Evolutionary conservation across 2,797 vertebrate genomes (phyloP).

Genomic region (Danio albolineatus): DNA sequence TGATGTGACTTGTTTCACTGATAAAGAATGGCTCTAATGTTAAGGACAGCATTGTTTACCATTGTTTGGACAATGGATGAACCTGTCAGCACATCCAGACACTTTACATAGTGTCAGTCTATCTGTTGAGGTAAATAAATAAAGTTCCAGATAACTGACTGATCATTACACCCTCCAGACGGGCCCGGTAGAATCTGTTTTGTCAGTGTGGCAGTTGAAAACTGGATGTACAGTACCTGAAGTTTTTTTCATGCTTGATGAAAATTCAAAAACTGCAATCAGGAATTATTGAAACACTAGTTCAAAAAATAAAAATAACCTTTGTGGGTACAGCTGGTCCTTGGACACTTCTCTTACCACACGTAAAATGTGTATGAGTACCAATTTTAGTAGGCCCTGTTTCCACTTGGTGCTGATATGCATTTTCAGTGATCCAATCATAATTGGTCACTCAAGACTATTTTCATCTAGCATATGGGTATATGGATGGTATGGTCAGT

Average conservation of each 20-base stretch:
- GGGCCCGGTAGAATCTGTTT: neutral
- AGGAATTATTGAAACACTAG: too few species aligned
- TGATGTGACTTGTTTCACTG: constrained; percentile 46
- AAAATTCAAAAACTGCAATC: too few species aligned
- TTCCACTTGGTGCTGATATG: too few species aligned
- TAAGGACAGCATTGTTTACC: constrained; percentile 52
- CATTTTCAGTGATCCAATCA: too few species aligned
- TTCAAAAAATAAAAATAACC: too few species aligned
- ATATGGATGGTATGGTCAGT: too few species aligned
- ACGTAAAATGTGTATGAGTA: too few species aligned
- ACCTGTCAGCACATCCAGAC: constrained; percentile 47
- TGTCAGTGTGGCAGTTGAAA: neutral
- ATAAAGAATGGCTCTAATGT: constrained; percentile 50
- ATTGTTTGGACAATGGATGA: constrained; percentile 49
- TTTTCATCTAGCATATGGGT: too few species aligned
- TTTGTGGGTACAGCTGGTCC: too few species aligned
- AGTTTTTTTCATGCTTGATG: neutral
- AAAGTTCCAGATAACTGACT: constrained; percentile 48
- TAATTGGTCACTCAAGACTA: too few species aligned
- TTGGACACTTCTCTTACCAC: too few species aligned
- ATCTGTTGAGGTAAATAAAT: constrained; percentile 33
- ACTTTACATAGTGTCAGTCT: constrained; percentile 38
- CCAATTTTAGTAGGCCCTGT: too few species aligned
- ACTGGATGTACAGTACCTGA: neutral
- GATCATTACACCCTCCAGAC: constrained; percentile 10